Evolutionary conservation across 2,113 vertebrate species (phyloP), one percentile per base, ranked within the genome.

Genomic region (Dascyllus trimaculatus): DNA sequence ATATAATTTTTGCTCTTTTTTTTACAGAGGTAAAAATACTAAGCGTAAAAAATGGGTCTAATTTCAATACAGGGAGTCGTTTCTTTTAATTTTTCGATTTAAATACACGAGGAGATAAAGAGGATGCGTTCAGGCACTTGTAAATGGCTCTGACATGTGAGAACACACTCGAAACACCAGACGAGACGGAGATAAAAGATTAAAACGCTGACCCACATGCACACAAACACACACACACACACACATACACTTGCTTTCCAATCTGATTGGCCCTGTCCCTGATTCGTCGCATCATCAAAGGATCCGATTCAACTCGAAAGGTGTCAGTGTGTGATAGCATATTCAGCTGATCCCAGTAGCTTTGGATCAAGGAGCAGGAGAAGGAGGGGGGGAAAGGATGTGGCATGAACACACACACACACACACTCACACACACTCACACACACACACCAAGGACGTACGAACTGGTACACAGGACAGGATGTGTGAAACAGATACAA

Each of bases 1-100:
- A 96, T 95, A 93, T 94, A 93, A 95, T 96, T 96, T 96, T 88
- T 85, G 86, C 86, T 88, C 86, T 92, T 92, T 89, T 83, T 93
- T 94, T 93, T 93, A 97, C 96, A 95, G 95, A 97, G 95, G 96
- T 97, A 98, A 97, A 98, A 97, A 98, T 96, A 96, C 94, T 96
- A 96, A 96, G 96, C 82, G 71, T 94, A 93, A 92, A 94, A 90
- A 93, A 88, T 82, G 85, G 85, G 84, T 92, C 90, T 87, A 90
- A 91, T 95, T 95, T 96, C 91, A 94, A 90, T 93, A 95, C 92
- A 96, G 95, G 88, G 91, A 84, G 76, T 87, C 40, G n/a, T 89
- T 87, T 89, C 57, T 82, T 85, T 66, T 94, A 93, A 92, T 93
- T 95, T 85, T 95, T 95, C 75, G 65, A 88, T 88, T 90, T 90